Conservation (phyloP, 2,888 invertebrate species). For the Bombyx huttoni region DNA sequence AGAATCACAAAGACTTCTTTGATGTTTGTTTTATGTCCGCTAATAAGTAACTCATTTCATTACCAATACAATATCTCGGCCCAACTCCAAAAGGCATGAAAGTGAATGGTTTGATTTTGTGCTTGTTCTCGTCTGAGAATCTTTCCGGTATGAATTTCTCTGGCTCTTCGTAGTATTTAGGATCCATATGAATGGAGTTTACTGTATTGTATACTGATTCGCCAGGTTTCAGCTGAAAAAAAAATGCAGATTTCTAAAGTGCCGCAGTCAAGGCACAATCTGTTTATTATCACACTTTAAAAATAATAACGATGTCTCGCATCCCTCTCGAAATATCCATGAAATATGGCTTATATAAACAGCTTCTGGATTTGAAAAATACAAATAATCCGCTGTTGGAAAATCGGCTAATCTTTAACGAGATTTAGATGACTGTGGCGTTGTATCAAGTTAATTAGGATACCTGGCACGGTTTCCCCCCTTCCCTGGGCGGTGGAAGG, state of each 20-base stretch:
- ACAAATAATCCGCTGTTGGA: not conserved
- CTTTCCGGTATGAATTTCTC: conserved; percentile 44
- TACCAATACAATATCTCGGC: conserved; percentile 63
- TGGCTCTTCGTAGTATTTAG: conserved; percentile 19
- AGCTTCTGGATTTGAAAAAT: not conserved
- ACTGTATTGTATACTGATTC: conserved; percentile 19
- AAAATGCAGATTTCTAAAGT: too few species aligned
- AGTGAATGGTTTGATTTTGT: conserved; percentile 45
- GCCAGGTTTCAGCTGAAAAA: conserved; percentile 16
- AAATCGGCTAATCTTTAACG: too few species aligned
- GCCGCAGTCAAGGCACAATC: too few species aligned
- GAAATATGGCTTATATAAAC: not conserved
- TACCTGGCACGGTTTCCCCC: conserved; percentile 30
- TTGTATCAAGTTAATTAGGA: conserved; percentile 8
- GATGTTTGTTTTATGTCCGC: not conserved
- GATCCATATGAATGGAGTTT: conserved; percentile 21
- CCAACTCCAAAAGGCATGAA: conserved; percentile 66
- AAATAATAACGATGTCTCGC: too few species aligned
- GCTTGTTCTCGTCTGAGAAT: conserved; percentile 42
- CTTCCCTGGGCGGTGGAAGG: conserved; percentile 37
- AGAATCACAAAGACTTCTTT: not conserved
- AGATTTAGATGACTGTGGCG: too few species aligned
- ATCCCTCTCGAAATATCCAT: too few species aligned
- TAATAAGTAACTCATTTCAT: not conserved
- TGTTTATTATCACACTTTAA: too few species aligned